phyloP scores from a whole-genome alignment of 2,113 vertebrate genomes.

The Verasper variegatus region DNA sequence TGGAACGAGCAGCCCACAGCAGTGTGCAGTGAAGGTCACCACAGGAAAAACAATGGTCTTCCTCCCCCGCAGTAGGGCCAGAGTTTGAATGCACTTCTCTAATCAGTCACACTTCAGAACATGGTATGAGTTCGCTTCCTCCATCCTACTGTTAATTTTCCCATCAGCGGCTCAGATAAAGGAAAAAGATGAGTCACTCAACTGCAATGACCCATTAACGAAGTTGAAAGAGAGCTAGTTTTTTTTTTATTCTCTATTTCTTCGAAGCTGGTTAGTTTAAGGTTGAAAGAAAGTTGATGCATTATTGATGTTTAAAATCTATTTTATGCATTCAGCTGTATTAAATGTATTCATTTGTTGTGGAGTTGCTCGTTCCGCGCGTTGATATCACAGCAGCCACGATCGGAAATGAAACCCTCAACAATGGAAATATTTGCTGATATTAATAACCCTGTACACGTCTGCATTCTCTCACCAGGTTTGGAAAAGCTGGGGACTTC shows the following conservation, averaged over 20 bases:
- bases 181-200: slow-evolving; percentile 64
- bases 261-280: background rate
- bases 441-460: slow-evolving; percentile 40
- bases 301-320: background rate
- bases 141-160: slow-evolving; percentile 52
- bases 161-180: slow-evolving; percentile 44
- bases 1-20: slow-evolving; percentile 70
- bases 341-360: background rate
- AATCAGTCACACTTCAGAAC: slow-evolving; percentile 49
- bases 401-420: slow-evolving; percentile 57
- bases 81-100: slow-evolving; percentile 36
- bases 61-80: slow-evolving; percentile 42
- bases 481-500: slow-evolving; percentile 56
- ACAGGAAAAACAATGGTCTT: slow-evolving; percentile 56
- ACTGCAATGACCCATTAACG: slow-evolving; percentile 17
- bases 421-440: slow-evolving; percentile 59
- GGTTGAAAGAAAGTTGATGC: background rate
- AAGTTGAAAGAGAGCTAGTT: slow-evolving; percentile 12
- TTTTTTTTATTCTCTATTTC: slow-evolving; percentile 4
- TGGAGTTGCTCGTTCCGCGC: slow-evolving; percentile 4
- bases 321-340: no score
- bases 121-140: slow-evolving; percentile 49
- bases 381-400: slow-evolving; percentile 36
- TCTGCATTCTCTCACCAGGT: slow-evolving; percentile 26
- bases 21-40: slow-evolving; percentile 58